Percentiles rank a stretch among this genome's conserved stretches.
Evolutionary conservation across 1,140 invertebrate genomes (phyloP).

Genomic region (Bathynomus jamesi): DNA sequence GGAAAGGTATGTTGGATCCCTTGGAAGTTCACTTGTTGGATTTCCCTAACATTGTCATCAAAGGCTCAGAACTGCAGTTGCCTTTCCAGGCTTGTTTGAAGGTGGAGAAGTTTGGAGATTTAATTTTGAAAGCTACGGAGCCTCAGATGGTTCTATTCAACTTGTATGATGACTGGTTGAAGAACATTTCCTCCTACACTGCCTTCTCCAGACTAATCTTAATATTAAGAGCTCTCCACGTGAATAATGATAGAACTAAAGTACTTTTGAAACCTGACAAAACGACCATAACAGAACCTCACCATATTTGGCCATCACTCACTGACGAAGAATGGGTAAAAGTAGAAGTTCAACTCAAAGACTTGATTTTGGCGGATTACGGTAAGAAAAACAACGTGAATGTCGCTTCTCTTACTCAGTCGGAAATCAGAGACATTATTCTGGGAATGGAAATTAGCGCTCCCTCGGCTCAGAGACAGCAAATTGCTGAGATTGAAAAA

Average conservation of each 20-base stretch:
- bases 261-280: slow-evolving; percentile 98
- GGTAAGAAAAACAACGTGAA: slow-evolving; percentile 99
- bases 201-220: slow-evolving; percentile 96
- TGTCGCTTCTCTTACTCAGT: slow-evolving; percentile 95
- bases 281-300: slow-evolving; percentile 95
- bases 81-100: slow-evolving; percentile 99
- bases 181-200: slow-evolving; percentile 90
- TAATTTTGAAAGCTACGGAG: slow-evolving; percentile 98
- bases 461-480: slow-evolving; percentile 94
- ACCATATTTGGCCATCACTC: slow-evolving; percentile 98
- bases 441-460: slow-evolving; percentile 99
- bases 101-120: slow-evolving; percentile 98
- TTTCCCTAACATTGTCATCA: slow-evolving; percentile 99
- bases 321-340: slow-evolving; percentile 99
- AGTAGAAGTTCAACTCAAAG: slow-evolving; percentile 95
- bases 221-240: slow-evolving; percentile 92
- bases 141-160: slow-evolving; percentile 99
- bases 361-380: slow-evolving; percentile 97
- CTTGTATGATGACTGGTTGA: slow-evolving; percentile 98
- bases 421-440: slow-evolving; percentile 98
- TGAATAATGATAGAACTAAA: slow-evolving; percentile 98
- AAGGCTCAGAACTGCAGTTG: slow-evolving; percentile 95
- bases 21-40: slow-evolving; percentile 96
- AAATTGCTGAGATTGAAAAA: slow-evolving; percentile 99
- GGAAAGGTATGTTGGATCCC: slow-evolving; percentile 99